Conservation (phyloP, 2,113 vertebrate species). For the Gobius niger region DNA sequence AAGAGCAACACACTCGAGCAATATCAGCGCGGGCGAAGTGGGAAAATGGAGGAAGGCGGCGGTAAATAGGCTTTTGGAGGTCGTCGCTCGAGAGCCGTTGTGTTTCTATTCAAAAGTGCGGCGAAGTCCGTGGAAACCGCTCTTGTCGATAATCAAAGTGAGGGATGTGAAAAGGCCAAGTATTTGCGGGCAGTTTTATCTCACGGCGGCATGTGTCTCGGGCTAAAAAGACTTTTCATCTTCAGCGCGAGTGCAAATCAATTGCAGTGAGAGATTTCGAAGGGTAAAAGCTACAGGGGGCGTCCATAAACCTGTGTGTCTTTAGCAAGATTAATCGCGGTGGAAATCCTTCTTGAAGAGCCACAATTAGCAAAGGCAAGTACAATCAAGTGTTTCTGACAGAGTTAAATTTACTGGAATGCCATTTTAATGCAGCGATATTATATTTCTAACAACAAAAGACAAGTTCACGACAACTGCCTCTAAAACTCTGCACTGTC, state of each 20-base stretch:
- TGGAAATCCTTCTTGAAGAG: no score
- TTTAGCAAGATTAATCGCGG: no score
- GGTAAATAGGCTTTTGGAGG: conserved; percentile 63
- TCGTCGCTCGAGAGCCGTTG: conserved; percentile 44
- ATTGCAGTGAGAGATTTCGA: not conserved
- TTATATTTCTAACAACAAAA: no score
- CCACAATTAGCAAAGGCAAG: no score
- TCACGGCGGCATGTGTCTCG: not conserved
- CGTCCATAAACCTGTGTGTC: not conserved
- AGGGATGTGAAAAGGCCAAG: conserved; percentile 31
- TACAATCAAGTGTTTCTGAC: no score
- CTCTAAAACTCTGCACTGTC: no score
- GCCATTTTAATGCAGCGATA: no score
- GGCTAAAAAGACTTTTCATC: not conserved
- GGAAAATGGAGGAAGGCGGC: conserved; percentile 37
- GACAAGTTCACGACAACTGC: no score
- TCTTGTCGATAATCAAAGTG: conserved; percentile 36
- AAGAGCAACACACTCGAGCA: conserved; percentile 52
- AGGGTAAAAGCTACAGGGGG: not conserved
- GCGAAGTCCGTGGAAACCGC: not conserved
- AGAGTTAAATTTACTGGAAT: no score
- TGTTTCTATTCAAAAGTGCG: conserved; percentile 43
- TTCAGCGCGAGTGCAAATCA: not conserved
- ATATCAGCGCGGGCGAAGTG: conserved; percentile 57
- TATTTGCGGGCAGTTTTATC: conserved; percentile 8